Base-by-base conservation (phyloP, 2,797 vertebrate species). In the Loris lydekkerianus region DNA sequence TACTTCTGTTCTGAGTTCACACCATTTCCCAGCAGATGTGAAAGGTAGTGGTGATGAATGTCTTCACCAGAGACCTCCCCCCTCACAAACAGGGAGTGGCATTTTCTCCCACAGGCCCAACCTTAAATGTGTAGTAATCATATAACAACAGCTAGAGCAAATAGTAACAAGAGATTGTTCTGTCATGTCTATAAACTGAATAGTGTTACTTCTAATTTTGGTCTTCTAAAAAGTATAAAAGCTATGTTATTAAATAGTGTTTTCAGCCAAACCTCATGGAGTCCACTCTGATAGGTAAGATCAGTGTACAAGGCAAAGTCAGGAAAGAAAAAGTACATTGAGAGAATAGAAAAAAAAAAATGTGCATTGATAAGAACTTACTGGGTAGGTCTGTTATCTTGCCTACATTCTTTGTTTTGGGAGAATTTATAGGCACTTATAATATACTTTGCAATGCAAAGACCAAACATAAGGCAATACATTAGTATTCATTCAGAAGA, bases 391-490 rank as follows among this genome's bases (percentile, higher is more conserved):
- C 83, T 90, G 72, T 95, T 87, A 90, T 85, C 93, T 75, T 89
- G 85, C 53, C 72, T 80, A 84, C 18, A 60, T 92, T 85, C 58
- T 83, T 86, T 93, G 91, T 90, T 94, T 95, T 29, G 37, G 29
- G 72, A 92, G 67, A 89, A 92, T 95, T 93, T 76, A 81, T 82
- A 72, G 69, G 27, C 82, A 17, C 31, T 94, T 93, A 89, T 63
- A 92, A 83, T 7, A 89, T 11, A 20, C 7, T 81, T 89, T 76
- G 65, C 10, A 2, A 90, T 69, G 17, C 18, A 92, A 92, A 13
- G 7, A 86, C 7, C 29, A 83, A 89, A 82, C 2, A 56, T 89
- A 75, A 93, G 37, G 23, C n/a, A 53, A 49, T 13, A 43, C 17
- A 11, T 70, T 65, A 31, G 46, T 82, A 49, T 87, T 91, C 27